These are phyloP conservation scores for Struthidea cinerea DNA, from an alignment of 2,113 vertebrate genomes.

Conservation along the genomic window DNA sequence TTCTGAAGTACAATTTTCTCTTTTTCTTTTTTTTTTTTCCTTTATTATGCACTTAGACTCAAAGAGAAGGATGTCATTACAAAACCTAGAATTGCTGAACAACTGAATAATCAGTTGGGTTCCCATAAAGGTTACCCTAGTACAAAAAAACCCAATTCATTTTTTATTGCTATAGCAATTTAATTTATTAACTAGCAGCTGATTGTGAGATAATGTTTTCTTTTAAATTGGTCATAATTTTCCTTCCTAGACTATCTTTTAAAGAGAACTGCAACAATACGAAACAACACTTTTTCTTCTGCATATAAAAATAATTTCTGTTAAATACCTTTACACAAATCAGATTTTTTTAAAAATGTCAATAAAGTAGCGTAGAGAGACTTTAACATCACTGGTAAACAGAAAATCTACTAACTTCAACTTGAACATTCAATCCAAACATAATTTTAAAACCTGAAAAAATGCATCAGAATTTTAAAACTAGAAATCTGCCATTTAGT, in stretches of 20 bases:
- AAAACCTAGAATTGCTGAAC: not conserved
- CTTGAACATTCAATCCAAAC: not conserved
- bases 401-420: not conserved
- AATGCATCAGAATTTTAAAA: not conserved
- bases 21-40: not conserved
- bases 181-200: not conserved
- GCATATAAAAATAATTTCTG: not conserved
- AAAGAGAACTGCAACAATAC: not conserved
- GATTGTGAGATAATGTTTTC: not conserved
- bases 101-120: not conserved
- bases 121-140: not conserved
- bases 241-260: not conserved
- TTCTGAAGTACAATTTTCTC: not conserved
- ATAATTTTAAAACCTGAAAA: not conserved
- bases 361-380: not conserved
- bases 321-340: not conserved
- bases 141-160: not conserved
- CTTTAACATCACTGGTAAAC: not conserved
- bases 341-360: accelerated
- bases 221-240: not conserved
- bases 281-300: not conserved
- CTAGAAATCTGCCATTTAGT: not conserved
- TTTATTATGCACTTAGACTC: not conserved
- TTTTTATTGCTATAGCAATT: not conserved
- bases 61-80: not conserved